Percentiles rank a stretch among this genome's conserved stretches.
Conservation (phyloP, 2,888 invertebrate genomes). For the Myopa tessellatipennis region DNA sequence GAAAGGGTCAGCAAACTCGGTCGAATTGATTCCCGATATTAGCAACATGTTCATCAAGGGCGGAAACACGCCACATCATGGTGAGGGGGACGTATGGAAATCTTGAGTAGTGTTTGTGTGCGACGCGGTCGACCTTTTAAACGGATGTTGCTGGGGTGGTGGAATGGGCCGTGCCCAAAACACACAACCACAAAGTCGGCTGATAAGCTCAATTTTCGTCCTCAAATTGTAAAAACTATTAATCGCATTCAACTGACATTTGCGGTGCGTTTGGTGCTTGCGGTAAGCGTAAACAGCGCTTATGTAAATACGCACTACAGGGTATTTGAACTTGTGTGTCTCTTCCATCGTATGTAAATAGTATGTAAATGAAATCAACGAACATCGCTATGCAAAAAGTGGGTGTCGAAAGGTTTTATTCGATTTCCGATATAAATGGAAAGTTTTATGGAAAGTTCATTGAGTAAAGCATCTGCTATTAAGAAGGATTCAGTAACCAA, state of each 20-base stretch:
- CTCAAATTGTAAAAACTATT: constrained; percentile 32
- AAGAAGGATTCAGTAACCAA: too few relatives aligned
- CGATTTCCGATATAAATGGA: too few relatives aligned
- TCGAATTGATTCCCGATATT: not conserved
- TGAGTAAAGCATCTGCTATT: too few relatives aligned
- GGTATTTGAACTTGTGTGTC: not conserved
- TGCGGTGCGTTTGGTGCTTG: constrained; percentile 19
- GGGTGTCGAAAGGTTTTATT: not conserved
- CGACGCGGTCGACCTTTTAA: constrained; percentile 46
- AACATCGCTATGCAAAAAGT: too few relatives aligned
- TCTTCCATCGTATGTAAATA: too few relatives aligned
- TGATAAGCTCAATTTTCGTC: constrained; percentile 28
- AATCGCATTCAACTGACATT: constrained; percentile 32
- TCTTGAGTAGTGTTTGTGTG: constrained; percentile 46
- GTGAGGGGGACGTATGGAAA: constrained; percentile 43
- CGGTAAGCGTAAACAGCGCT: constrained; percentile 13
- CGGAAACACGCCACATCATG: constrained; percentile 32
- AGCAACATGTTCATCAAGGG: constrained; percentile 36
- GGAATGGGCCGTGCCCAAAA: constrained; percentile 2
- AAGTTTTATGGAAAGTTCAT: too few relatives aligned
- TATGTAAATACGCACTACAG: not conserved
- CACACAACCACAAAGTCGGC: constrained; percentile 12
- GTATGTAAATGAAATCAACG: too few relatives aligned
- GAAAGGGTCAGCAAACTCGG: constrained; percentile 7
- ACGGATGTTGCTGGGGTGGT: not conserved